Evolutionary conservation across 2,797 vertebrate species (phyloP), one percentile per base, ranked within the genome.

Genomic region (Bovichtus variegatus): DNA sequence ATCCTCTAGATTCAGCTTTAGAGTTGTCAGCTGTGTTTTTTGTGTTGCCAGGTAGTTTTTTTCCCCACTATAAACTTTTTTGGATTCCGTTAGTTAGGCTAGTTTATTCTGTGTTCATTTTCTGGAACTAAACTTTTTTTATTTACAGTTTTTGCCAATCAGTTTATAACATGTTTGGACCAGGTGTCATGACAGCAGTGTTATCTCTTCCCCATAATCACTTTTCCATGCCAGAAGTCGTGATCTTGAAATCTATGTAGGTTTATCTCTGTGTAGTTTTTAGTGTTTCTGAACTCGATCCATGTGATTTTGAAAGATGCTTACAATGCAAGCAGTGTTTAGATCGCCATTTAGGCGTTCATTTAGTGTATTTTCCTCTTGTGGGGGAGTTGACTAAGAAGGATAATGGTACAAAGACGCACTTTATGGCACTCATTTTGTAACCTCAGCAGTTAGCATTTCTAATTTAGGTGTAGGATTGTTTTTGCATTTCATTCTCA

Each of bases 401-500:
- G 2, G 25, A 55, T 34, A 64, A 34, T 36, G 9, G 3, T 27
- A 47, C 23, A 36, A 49, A 63, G 29, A 46, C 4, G 4, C 19
- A n/a, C 7, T 71, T 66, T 69, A n/a, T 38, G 51, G 59, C 36
- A 36, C 31, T 25, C 19, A 29, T 65, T 54, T 54, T 51, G 25
- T 57, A 36, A 66, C 8, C 8, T 66, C 29, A 50, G 13, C 58
- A 18, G 50, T 73, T 65, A 70, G 38, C 41, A n/a, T 55, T 27
- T 44, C 29, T 60, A 34, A 66, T 59, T 51, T 67, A 69, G 36
- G 23, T 49, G 3, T 47, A 50, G 23, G 18, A 67, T 63, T 47
- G 16, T 75, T 81, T 78, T 71, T 71, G 38, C 10, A 57, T 77
- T 67, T 63, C 12, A 78, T 54, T 40, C 23, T 15, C 25, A 34